phyloP scores from a whole-genome alignment of 1,140 invertebrate genomes.

The Maniola jurtina region DNA sequence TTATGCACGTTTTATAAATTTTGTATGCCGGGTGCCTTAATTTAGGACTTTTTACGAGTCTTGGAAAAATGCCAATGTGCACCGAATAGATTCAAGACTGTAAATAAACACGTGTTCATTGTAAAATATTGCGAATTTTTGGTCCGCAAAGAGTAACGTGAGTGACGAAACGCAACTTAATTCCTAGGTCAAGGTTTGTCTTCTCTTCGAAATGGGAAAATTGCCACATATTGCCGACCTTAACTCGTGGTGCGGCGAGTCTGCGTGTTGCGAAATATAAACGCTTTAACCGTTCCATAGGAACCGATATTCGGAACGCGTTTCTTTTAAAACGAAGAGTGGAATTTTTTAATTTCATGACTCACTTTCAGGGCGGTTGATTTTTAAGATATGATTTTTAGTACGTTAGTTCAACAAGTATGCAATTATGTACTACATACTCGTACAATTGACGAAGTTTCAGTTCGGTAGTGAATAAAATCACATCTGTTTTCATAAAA shows the following conservation, averaged over 20 bases:
- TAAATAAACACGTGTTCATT: constrained; percentile 7
- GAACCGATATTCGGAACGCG: constrained; percentile 33
- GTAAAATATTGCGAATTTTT: constrained; percentile 23
- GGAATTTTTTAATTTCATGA: constrained; percentile 22
- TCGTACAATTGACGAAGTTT: too few relatives aligned
- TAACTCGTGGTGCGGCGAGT: constrained; percentile 61
- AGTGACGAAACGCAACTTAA: constrained; percentile 70
- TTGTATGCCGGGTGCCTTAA: not conserved
- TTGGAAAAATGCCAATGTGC: constrained; percentile 13
- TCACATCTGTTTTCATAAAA: too few relatives aligned
- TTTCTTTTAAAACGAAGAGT: constrained; percentile 23
- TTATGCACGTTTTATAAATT: not conserved
- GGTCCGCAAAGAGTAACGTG: constrained; percentile 52
- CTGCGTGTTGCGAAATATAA: constrained; percentile 57
- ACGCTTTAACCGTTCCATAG: constrained; percentile 32
- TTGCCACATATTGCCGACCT: constrained; percentile 73
- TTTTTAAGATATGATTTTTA: too few relatives aligned
- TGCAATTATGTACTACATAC: too few relatives aligned
- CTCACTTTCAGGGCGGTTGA: not conserved
- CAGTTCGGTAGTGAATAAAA: too few relatives aligned
- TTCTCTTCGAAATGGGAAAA: constrained; percentile 77
- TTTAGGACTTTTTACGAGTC: not conserved
- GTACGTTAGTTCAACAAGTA: too few relatives aligned
- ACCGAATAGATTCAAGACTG: constrained; percentile 8
- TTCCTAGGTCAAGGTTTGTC: constrained; percentile 75